phyloP scores from a whole-genome alignment of 2,797 vertebrate species.

The Mus minutoides region DNA sequence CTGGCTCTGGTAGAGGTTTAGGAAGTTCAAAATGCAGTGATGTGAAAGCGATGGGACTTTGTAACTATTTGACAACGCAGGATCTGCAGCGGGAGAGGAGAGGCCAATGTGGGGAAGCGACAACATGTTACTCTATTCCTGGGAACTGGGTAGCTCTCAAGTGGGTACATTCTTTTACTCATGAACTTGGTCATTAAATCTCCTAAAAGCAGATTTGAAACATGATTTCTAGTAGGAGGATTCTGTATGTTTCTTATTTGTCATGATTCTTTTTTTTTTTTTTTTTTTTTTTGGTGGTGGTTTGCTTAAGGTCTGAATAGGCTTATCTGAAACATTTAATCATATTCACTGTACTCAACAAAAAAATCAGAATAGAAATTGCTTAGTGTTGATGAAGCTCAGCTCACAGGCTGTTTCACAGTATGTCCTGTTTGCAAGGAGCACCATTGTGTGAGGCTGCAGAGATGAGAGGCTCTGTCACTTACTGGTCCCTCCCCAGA shows the following conservation, averaged over 20 bases:
- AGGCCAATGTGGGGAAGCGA: constrained; percentile 50
- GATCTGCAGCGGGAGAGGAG: background rate
- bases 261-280: constrained; percentile 69
- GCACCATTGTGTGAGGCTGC: constrained; percentile 79
- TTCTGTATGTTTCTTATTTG: background rate
- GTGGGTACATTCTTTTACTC: constrained; percentile 43
- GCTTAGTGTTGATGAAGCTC: constrained; percentile 87
- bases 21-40: constrained; percentile 73
- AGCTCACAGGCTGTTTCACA: constrained; percentile 87
- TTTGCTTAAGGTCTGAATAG: constrained; percentile 84
- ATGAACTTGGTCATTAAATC: constrained; percentile 70
- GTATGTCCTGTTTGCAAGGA: constrained; percentile 86
- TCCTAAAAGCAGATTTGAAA: constrained; percentile 73
- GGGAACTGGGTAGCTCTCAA: background rate
- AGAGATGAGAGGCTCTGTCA: constrained; percentile 79
- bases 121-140: constrained; percentile 29
- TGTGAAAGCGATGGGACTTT: constrained; percentile 64
- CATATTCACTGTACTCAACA: constrained; percentile 87
- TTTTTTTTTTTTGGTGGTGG: constrained; percentile 75
- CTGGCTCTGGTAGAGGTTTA: constrained; percentile 64
- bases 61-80: constrained; percentile 72
- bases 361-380: constrained; percentile 89
- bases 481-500: constrained; percentile 81
- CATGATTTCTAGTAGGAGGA: constrained; percentile 71
- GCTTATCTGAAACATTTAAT: constrained; percentile 87